These are phyloP conservation scores for Gopherus evgoodei DNA, from an alignment of 2,113 vertebrate genomes.

Conservation along the genomic window DNA sequence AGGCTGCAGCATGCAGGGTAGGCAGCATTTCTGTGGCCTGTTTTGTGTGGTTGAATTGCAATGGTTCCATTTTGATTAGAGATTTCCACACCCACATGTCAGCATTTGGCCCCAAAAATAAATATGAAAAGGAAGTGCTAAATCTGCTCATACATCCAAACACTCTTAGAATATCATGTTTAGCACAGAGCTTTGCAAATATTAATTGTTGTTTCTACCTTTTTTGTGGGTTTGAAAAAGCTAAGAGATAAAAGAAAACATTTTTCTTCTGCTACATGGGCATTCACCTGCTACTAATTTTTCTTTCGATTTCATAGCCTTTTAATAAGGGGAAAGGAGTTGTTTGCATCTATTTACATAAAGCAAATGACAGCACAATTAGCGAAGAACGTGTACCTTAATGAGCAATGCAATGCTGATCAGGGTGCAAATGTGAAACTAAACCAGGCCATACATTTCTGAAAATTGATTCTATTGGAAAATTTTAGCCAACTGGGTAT, in stretches of 20 bases:
- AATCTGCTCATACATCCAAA: background rate
- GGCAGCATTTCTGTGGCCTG: background rate
- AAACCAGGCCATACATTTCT: background rate
- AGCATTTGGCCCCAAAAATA: background rate
- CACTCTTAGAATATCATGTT: background rate
- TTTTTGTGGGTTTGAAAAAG: background rate
- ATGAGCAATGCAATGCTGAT: accelerated
- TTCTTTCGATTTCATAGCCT: background rate
- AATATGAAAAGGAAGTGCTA: background rate
- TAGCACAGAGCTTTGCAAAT: background rate
- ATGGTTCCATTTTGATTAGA: background rate
- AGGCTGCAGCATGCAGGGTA: background rate
- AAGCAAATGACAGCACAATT: background rate
- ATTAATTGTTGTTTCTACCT: background rate
- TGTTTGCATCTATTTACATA: background rate
- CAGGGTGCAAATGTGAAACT: accelerated
- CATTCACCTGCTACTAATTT: background rate
- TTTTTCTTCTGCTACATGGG: background rate
- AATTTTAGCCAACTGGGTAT: accelerated
- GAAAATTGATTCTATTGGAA: background rate
- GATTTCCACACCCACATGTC: background rate
- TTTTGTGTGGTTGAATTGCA: background rate
- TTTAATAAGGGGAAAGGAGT: background rate
- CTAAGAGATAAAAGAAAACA: background rate
- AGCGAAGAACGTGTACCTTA: background rate